Evolutionary conservation across 2,113 vertebrate species (phyloP), one percentile per base, ranked within the genome.

Genomic region (Misgurnus anguillicaudatus): DNA sequence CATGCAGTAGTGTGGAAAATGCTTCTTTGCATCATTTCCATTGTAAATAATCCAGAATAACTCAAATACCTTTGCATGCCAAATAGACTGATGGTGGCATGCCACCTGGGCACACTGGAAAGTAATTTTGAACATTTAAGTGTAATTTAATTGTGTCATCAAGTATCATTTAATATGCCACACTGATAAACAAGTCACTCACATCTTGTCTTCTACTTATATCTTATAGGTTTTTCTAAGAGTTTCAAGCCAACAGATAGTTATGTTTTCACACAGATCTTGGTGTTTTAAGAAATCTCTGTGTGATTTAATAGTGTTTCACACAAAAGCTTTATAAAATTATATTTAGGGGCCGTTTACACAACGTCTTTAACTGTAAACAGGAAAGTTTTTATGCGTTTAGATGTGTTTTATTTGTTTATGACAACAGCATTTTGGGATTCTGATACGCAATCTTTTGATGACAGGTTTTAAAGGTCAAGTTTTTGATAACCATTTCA

Each of bases 41-140:
- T 80, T 78, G 80, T 78, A 85, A 88, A 88, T 85, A 80, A 77
- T 41, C 78, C 21, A 3, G 83, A 82, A 84, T 87, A 75, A 80
- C 82, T 85, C 53, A 86, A 84, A 90, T 89, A 85, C 82, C 51
- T 86, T 80, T 80, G 68, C 77, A 42, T 13, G 47, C 3, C 72
- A 45, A 82, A 84, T 84, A 87, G 64, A 39, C 57, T 41, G 72
- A 80, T 64, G 80, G 77, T 69, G 81, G 76, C 58, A 67, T 77
- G 45, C 63, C 63, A 81, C 79, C 75, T 47, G 66, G 55, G 75
- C 53, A 78, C 53, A 85, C 80, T 66, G 77, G 24, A 48, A 39
- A 39, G 79, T 36, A 14, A 45, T 83, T 83, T 65, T 76, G 61
- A 85, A 83, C 3, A 62, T 31, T 36, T 10, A 19, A 16, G 38